A percentile compares a stretch with the other conserved stretches of the same genome.
phyloP scores from a whole-genome alignment of 37 sponge, comb jelly and placozoan species.

The Diacarnus erythraeanus region DNA sequence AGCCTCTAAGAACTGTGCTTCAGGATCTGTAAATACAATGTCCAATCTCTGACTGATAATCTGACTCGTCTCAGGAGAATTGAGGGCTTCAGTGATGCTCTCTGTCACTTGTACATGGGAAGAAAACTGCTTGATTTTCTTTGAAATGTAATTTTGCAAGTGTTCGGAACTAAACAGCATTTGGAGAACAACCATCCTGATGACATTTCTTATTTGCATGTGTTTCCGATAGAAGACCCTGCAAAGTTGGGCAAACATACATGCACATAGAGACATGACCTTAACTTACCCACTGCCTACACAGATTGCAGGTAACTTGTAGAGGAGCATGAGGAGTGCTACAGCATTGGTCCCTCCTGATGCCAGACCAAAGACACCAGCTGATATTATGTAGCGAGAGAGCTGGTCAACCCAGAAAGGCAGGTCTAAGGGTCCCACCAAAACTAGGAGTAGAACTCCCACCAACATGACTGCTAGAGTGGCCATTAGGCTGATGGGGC shows the following conservation, averaged over 20 bases:
- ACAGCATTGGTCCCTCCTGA: conserved; percentile 70
- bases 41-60: conserved; percentile 49
- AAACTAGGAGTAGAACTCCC: conserved; percentile 33
- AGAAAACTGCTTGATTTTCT: conserved; percentile 50
- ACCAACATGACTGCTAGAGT: conserved; percentile 20
- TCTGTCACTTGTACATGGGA: conserved; percentile 50
- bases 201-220: conserved; percentile 49
- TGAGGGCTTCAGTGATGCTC: conserved; percentile 50
- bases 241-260: background rate
- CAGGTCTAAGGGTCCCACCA: background rate
- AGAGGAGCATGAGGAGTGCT: conserved; percentile 65
- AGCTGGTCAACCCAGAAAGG: conserved; percentile 12
- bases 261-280: background rate
- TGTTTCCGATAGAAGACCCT: conserved; percentile 73
- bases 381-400: conserved; percentile 48
- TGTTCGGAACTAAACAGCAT: conserved; percentile 63
- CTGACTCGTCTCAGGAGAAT: conserved; percentile 31
- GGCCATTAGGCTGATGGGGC: conserved; percentile 29
- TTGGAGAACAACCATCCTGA: conserved; percentile 65
- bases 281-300: conserved; percentile 70
- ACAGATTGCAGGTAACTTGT: conserved; percentile 61
- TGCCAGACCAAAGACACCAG: conserved; percentile 72
- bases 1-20: conserved; percentile 42
- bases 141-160: conserved; percentile 57
- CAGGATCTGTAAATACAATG: conserved; percentile 45